phyloP scores from a whole-genome alignment of 2,113 vertebrate genomes.

The Micromys minutus region DNA sequence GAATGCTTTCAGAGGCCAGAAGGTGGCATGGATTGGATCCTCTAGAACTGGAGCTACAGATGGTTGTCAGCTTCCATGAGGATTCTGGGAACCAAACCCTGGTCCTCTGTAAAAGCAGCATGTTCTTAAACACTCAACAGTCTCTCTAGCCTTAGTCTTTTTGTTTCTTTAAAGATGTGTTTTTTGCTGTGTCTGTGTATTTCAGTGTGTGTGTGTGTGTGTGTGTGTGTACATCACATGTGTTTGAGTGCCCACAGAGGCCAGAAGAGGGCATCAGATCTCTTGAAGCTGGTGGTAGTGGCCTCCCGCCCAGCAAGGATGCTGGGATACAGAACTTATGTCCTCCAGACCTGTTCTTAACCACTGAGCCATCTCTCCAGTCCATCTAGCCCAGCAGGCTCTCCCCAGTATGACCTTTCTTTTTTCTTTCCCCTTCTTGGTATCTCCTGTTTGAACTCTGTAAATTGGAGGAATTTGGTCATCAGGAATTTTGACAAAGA shows the following conservation, averaged over 20 bases:
- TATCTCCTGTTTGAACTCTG: slow-evolving; percentile 2
- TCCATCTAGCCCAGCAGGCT: not conserved
- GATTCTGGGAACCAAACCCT: not conserved
- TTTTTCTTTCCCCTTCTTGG: not conserved
- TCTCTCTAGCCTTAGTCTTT: not conserved
- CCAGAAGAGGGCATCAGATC: not conserved
- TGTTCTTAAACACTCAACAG: not conserved
- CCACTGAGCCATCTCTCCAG: not conserved
- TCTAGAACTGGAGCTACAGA: not conserved
- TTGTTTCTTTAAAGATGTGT: not conserved
- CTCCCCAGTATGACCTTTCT: not conserved
- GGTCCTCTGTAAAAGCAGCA: not conserved
- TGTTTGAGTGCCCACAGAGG: not conserved
- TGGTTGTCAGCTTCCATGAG: not conserved
- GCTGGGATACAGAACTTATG: not conserved
- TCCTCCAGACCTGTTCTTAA: not conserved
- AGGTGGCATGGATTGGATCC: not conserved
- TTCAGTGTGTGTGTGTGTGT: not conserved
- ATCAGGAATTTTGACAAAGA: slow-evolving; percentile 43
- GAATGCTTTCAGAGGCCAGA: not conserved
- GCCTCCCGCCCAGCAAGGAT: not conserved
- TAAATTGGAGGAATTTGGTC: slow-evolving; percentile 10
- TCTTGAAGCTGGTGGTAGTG: not conserved
- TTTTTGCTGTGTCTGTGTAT: not conserved
- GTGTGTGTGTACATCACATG: no score